Evolutionary conservation across 37 sponge, comb jelly and placozoan species (phyloP), one percentile per base, ranked within the genome.

Genomic region (Ianthella basta): DNA sequence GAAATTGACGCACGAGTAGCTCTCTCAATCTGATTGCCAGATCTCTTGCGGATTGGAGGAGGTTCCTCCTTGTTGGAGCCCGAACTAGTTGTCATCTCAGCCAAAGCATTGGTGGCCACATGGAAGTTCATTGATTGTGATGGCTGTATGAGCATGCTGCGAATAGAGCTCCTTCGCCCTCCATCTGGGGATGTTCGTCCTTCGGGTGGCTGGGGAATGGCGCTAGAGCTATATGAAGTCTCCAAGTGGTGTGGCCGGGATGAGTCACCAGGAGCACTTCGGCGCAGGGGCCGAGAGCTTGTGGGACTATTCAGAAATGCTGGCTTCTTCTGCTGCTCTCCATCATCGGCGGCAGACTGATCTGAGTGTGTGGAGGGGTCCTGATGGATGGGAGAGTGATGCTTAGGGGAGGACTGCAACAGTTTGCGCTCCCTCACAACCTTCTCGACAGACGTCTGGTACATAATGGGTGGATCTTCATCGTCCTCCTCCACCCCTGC

Each of bases 1-100:
- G 78, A 50, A 75, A 75, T 75, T 32, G 78, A 75, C 16, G 78
- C 78, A 13, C 78, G 32, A 75, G 39, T 50, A 44, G 53, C n/a
- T 15, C 25, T 41, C n/a, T 41, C 78, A 24, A 41, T 10, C 4
- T 36, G 20, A 4, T 39, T 39, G 21, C 37, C 37, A 19, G 44
- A 32, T 24, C 78, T 75, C 13, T 10, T 36, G 23, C 37, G 32
- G 24, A 75, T 10, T 25, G 36, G 72, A 33, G 37, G 20, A 4
- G 72, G 36, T 35, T 35, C 72, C 19, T 75, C 44, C n/a, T 10
- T 14, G n/a, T 13, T 38, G 1, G 78, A 24, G 3, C 50, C 50
- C 8, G 50, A 44, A 44, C 8, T 8, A 44, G 54, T 2, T 13
- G 3, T 39, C 4, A 53, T n/a, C 0, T 39, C 25, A 19, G 37